These are phyloP conservation scores for Hippasteria phrygiana DNA, from an alignment of 53 echinoderm and acorn worm genomes.

Conservation along the genomic window DNA sequence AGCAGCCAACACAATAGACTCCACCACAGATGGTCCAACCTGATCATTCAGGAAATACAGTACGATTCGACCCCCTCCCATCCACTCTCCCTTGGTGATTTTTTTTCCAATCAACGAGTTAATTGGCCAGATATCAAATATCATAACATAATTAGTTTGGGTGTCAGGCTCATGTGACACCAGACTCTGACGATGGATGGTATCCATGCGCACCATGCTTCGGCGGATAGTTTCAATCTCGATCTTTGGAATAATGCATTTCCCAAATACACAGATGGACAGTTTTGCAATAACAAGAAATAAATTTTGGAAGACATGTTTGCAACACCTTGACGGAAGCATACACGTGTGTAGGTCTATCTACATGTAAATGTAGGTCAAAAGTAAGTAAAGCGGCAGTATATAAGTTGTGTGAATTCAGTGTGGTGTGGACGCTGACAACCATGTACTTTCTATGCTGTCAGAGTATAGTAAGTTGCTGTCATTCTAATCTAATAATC, in stretches of 20 bases:
- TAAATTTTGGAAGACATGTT: not conserved
- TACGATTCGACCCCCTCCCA: not conserved
- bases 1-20: not conserved
- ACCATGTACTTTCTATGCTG: too few relatives aligned
- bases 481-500: too few relatives aligned
- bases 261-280: not conserved
- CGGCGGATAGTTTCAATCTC: not conserved
- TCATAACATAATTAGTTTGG: conserved; percentile 61
- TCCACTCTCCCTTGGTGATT: conserved; percentile 6
- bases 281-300: not conserved
- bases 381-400: not conserved
- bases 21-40: conserved; percentile 22
- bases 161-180: conserved; percentile 27
- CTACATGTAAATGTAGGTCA: not conserved
- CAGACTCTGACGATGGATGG: not conserved
- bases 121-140: conserved; percentile 59
- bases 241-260: not conserved
- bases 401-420: not conserved
- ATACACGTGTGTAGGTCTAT: not conserved
- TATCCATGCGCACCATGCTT: not conserved
- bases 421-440: too few relatives aligned
- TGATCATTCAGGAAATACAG: not conserved
- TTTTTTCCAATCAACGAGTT: conserved; percentile 60
- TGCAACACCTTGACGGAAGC: not conserved
- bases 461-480: too few relatives aligned